phyloP scores from a whole-genome alignment of 2,797 vertebrate species.

The Brotula barbata region DNA sequence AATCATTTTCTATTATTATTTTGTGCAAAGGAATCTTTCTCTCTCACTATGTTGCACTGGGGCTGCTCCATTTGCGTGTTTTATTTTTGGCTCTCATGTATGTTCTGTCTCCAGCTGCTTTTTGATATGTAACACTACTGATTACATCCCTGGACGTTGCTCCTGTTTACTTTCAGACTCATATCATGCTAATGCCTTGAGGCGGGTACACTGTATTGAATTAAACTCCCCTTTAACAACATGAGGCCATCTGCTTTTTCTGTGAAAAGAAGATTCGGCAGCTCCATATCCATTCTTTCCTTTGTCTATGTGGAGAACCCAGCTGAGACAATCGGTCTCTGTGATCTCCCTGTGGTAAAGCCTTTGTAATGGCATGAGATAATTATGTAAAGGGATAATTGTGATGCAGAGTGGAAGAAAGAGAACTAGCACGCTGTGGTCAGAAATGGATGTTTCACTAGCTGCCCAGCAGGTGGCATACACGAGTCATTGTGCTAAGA shows the following conservation, averaged over 20 bases:
- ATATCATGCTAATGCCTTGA: constrained; percentile 58
- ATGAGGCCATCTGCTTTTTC: constrained; percentile 44
- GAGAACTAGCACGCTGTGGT: constrained; percentile 9
- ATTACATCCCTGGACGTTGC: constrained; percentile 38
- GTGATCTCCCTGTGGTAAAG: constrained; percentile 21
- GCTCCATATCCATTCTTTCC: constrained; percentile 16
- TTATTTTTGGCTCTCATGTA: neutral
- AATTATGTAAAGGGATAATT: constrained; percentile 42
- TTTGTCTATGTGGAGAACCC: constrained; percentile 30
- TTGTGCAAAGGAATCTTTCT: neutral
- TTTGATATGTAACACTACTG: constrained; percentile 39
- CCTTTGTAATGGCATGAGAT: constrained; percentile 41
- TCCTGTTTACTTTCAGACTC: constrained; percentile 65
- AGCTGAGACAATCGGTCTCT: constrained; percentile 17
- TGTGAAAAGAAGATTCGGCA: constrained; percentile 15
- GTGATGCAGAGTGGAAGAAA: constrained; percentile 35
- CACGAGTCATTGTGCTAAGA: constrained; percentile 31
- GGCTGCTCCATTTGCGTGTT: neutral
- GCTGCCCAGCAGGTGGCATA: constrained; percentile 73
- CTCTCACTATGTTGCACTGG: neutral
- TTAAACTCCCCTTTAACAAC: constrained; percentile 54
- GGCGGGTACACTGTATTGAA: constrained; percentile 58
- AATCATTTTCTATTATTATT: neutral
- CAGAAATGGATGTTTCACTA: constrained; percentile 32
- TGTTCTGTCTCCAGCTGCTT: constrained; percentile 6